These are phyloP conservation scores for Leucoraja erinaceus DNA, from an alignment of 2,113 vertebrate genomes.

Conservation along the genomic window DNA sequence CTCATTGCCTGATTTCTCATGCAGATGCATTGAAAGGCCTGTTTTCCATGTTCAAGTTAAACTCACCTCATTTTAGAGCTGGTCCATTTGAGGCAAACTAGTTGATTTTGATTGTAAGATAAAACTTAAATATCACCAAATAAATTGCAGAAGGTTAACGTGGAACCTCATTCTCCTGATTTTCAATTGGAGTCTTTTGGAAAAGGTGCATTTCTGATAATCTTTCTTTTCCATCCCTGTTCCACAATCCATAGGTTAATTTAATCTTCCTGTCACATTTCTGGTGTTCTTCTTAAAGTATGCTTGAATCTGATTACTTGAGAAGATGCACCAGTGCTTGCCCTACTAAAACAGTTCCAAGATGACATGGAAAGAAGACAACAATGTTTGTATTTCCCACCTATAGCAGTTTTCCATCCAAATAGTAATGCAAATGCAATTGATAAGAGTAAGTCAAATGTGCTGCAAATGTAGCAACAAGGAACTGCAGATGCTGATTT, in stretches of 20 bases:
- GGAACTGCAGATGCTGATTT: too few relatives aligned
- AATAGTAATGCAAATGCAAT: neutral
- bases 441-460: neutral
- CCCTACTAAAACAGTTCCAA: neutral
- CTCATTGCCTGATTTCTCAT: neutral
- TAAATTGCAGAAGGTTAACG: neutral
- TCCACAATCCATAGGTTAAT: neutral
- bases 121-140: neutral
- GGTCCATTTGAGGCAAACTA: neutral
- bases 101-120: neutral
- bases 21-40: neutral
- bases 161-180: neutral
- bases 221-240: neutral
- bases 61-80: too few relatives aligned
- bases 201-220: neutral
- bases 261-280: neutral
- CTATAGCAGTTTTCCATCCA: neutral
- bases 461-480: neutral
- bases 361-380: neutral
- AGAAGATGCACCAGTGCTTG: neutral
- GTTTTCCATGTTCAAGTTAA: neutral
- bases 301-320: neutral
- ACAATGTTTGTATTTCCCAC: neutral
- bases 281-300: neutral
- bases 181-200: neutral